Evolutionary conservation across 1,140 invertebrate genomes (phyloP), one percentile per base, ranked within the genome.

Genomic region (Anoplolepis gracilipes): DNA sequence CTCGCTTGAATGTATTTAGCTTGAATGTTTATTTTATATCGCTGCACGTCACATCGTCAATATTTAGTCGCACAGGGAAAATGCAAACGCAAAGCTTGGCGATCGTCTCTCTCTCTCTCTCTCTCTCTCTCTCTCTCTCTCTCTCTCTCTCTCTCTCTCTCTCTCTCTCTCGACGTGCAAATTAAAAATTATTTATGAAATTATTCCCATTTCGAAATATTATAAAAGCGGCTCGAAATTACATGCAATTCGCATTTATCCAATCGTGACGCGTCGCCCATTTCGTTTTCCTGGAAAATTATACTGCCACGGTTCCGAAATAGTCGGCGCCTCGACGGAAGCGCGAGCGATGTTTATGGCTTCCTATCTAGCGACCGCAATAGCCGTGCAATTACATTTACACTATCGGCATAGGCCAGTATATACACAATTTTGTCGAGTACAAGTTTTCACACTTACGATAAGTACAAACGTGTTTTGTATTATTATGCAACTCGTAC

Each of bases 271-370:
- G 25, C 36, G 16, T 46, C 53, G 67, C 11, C 53, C 67, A 33
- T 61, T 82, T 61, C 36, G 53, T 46, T 82, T 19, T 73, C 78
- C 78, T 82, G 67, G 36, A 59, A 73, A 82, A 84, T 84, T 84
- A 84, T 64, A 49, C 42, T 62, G 30, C 19, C 57, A 25, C 39
- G 33, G 30, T 55, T 78, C 25, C 59, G 77, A 84, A 84, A 84
- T 78, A 42, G 39, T 78, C 57, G 73, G n/a, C 59, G 70, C 72
- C 73, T 64, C 78, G 16, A 6, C 85, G 88, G 85, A 88, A 88
- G 67, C 62, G 70, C 33, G 49, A 70, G 87, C 77, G 53, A 85
- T 85, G 88, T 90, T 90, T 90, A 90, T 88, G 77, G 88, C 87
- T 90, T 90, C 87, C 88, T 88, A 85, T 88, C 61, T 84, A 57